Conservation (phyloP, 1,140 invertebrate genomes). For the Apis mellifera region DNA sequence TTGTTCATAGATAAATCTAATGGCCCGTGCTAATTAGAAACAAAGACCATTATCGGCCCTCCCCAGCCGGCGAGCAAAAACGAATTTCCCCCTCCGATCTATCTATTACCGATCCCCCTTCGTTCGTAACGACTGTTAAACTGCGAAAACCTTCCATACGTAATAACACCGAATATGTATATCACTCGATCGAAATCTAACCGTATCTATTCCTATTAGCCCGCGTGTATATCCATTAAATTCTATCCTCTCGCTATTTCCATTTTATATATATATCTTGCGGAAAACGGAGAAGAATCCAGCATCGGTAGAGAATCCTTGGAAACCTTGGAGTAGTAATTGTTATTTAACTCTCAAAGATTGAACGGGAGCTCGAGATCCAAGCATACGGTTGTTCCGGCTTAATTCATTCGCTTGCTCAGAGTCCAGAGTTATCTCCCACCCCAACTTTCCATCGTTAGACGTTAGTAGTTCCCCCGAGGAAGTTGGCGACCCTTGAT, state of each 20-base stretch:
- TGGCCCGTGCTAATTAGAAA: conserved; percentile 60
- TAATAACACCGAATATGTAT: no score
- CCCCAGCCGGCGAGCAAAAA: conserved; percentile 46
- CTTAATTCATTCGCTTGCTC: conserved; percentile 63
- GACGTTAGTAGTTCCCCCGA: conserved; percentile 39
- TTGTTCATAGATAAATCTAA: conserved; percentile 62
- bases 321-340: conserved; percentile 18
- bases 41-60: conserved; percentile 55
- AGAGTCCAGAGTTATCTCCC: conserved; percentile 49
- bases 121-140: conserved; percentile 10
- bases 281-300: neutral
- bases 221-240: neutral
- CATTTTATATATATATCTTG: neutral
- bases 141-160: neutral
- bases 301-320: neutral
- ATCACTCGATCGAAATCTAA: neutral
- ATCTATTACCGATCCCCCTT: conserved; percentile 51
- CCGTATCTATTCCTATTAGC: no score
- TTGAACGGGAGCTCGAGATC: conserved; percentile 29
- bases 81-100: conserved; percentile 41
- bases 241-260: no score
- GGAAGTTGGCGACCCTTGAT: conserved; percentile 64
- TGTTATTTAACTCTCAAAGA: conserved; percentile 11
- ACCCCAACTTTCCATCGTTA: conserved; percentile 38
- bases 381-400: conserved; percentile 14